Conservation (phyloP, 2,797 vertebrate genomes). For the Arrhamphus sclerolepis region DNA sequence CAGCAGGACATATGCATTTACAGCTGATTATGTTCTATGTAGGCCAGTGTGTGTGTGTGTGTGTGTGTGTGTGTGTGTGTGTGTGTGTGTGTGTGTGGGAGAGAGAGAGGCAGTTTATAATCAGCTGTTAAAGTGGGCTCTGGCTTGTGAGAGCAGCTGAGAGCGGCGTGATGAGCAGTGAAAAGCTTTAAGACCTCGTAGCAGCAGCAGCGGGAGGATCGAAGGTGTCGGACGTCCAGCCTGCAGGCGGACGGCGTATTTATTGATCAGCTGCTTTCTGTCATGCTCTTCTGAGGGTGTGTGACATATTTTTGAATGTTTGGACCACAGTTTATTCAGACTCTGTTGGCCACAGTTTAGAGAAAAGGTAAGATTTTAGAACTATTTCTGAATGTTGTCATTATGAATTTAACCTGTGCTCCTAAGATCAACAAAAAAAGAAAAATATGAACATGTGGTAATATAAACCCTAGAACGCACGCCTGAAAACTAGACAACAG, state of each 20-base stretch:
- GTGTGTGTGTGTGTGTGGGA: slow-evolving; percentile 29
- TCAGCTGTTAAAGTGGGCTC: slow-evolving; percentile 71
- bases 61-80: slow-evolving; percentile 21
- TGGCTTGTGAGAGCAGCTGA: slow-evolving; percentile 40
- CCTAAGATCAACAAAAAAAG: too few relatives aligned
- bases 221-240: slow-evolving; percentile 7
- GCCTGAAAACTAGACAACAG: too few relatives aligned
- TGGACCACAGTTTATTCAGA: slow-evolving; percentile 24
- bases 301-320: slow-evolving; percentile 13
- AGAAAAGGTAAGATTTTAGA: slow-evolving; percentile 53
- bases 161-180: slow-evolving; percentile 20
- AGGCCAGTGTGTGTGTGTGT: slow-evolving; percentile 21
- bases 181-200: slow-evolving; percentile 34
- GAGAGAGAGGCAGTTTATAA: slow-evolving; percentile 57
- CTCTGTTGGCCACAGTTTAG: slow-evolving; percentile 15
- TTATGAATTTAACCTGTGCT: too few relatives aligned
- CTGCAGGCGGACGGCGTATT: not conserved
- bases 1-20: not conserved
- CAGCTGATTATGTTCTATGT: slow-evolving; percentile 4
- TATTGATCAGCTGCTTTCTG: slow-evolving; percentile 5
- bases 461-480: too few relatives aligned
- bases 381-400: not conserved
- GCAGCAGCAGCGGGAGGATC: slow-evolving; percentile 42
- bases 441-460: too few relatives aligned
- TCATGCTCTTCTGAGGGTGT: slow-evolving; percentile 29